Percentiles rank a stretch among this genome's conserved stretches.
These are phyloP conservation scores for Aphidius gifuensis DNA, from an alignment of 1,140 invertebrate species.

Conservation along the genomic window DNA sequence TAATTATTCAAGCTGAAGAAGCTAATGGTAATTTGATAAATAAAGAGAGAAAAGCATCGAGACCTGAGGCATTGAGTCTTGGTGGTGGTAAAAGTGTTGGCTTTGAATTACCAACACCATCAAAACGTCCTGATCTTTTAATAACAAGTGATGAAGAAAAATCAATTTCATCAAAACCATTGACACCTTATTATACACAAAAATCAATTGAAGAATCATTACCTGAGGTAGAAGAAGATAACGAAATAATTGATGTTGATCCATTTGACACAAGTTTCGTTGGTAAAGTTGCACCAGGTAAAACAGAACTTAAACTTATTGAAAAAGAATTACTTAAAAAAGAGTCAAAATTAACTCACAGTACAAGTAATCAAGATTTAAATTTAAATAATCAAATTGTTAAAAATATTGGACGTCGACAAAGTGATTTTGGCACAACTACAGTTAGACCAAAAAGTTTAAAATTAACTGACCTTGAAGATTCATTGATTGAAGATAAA, in stretches of 20 bases:
- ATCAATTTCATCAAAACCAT: conserved; percentile 61
- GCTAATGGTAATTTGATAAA: conserved; percentile 41
- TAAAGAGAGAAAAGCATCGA: conserved; percentile 54
- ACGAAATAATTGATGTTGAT: conserved; percentile 59
- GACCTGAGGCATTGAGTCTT: conserved; percentile 59
- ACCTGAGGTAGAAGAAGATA: conserved; percentile 44
- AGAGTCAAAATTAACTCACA: conserved; percentile 41
- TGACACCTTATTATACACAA: conserved; percentile 75
- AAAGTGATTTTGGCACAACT: conserved; percentile 36
- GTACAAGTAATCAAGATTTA: conserved; percentile 59
- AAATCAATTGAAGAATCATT: conserved; percentile 45
- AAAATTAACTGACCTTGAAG: conserved; percentile 25
- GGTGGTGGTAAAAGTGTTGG: conserved; percentile 63
- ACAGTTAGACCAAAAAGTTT: conserved; percentile 25
- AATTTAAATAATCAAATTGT: conserved; percentile 57
- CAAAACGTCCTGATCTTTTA: conserved; percentile 58
- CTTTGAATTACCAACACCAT: conserved; percentile 63
- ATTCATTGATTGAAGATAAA: conserved; percentile 24
- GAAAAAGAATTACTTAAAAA: conserved; percentile 64
- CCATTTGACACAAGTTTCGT: conserved; percentile 83
- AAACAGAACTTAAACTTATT: conserved; percentile 70
- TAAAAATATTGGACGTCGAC: conserved; percentile 23
- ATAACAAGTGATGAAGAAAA: conserved; percentile 60
- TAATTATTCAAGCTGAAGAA: conserved; percentile 35
- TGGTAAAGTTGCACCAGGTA: conserved; percentile 64